Percentiles rank a stretch among this genome's conserved stretches.
phyloP scores from a whole-genome alignment of 2,113 vertebrate species.

The Onychostoma macrolepis region DNA sequence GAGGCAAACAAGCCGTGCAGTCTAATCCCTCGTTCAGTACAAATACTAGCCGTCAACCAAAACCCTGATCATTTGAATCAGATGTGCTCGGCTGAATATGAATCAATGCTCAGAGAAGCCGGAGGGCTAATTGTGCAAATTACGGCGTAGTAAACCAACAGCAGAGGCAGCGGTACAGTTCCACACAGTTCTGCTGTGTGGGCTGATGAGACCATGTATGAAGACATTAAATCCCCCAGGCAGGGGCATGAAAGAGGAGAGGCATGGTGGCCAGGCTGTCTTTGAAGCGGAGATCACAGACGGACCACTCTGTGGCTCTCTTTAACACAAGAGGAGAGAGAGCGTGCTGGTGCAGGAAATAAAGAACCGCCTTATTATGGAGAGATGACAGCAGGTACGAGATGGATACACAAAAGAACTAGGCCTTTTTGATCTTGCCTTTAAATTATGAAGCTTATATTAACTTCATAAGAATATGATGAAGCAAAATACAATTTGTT shows the following conservation, averaged over 20 bases:
- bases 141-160: background rate
- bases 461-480: background rate
- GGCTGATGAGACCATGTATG: background rate
- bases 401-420: background rate
- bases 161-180: background rate
- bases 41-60: background rate
- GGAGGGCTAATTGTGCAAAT: background rate
- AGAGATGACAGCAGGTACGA: background rate
- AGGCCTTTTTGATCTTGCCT: background rate
- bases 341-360: background rate
- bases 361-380: background rate
- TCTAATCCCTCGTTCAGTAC: background rate
- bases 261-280: constrained; percentile 13
- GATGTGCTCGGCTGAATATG: constrained; percentile 15
- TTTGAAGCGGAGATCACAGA: constrained; percentile 45
- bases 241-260: constrained; percentile 16
- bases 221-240: constrained; percentile 11
- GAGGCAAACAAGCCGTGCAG: background rate
- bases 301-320: constrained; percentile 18
- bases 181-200: background rate
- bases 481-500: background rate
- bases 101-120: background rate
- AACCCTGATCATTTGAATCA: background rate
- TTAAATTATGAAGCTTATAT: background rate
- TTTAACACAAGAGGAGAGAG: constrained; percentile 19